Base-by-base conservation (phyloP, 2,888 invertebrate genomes). In the Pardosa pseudoannulata region DNA sequence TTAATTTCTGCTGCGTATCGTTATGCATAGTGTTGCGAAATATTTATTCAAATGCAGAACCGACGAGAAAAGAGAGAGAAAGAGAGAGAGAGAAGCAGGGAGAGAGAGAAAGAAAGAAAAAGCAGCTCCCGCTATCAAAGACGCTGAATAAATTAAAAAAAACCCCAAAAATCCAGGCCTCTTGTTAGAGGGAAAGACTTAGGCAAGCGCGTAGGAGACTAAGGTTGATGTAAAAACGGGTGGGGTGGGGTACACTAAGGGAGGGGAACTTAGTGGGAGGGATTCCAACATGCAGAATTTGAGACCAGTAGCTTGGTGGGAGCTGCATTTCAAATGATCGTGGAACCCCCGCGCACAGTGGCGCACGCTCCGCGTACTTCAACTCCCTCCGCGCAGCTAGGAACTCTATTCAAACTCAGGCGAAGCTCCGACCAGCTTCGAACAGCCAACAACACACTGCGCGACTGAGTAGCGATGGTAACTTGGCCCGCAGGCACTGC, bases 91-190 rank as follows among this genome's bases (percentile, higher is more conserved):
- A 19, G 36, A 67, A 50, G 71, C 28, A 76, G 74, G 64, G 70
- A 71, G 62, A 76, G 46, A 68, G 65, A 76, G 50, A 70, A n/a
- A 28, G 50, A 36, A 68, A 65, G 67, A 71, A 62, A 56, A 39
- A 71, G 50, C 50, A 29, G 56, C 64, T 64, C 62, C 50, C 67
- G 72, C 72, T 83, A 83, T 83, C 76, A 83, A 83, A 83, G 76
- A 83, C 78, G 76, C 83, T 83, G 83, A 83, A 83, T 83, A 83
- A 83, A 83, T 83, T 83, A 83, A 83, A 83, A 80, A 82, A 83
- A 78, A 76, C 68, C 65, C 71, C 76, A 82, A 76, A 80, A 80
- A 82, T 82, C 82, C 74, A 76, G 82, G 75, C 82, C 81, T 82
- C 82, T 82, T 82, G 82, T 82, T 82, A 82, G 82, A 74, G 75